Evolutionary conservation across 2,888 invertebrate species (phyloP), one percentile per base, ranked within the genome.

Genomic region (Mimas tiliae): DNA sequence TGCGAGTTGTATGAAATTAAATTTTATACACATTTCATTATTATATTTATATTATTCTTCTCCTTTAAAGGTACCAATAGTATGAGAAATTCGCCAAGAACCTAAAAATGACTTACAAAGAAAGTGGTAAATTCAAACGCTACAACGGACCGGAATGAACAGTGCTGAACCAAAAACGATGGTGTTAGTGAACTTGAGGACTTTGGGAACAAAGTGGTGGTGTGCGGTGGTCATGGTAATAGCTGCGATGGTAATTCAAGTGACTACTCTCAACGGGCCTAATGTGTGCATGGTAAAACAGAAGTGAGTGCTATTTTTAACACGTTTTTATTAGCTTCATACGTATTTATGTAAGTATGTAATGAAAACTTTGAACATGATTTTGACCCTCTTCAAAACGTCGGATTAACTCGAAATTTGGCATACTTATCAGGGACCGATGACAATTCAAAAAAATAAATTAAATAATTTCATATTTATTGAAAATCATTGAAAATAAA

Each of bases 271-370:
- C 45, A 89, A 85, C 48, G 94, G 94, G n/a, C 84, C 89, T 63
- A 91, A 94, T 71, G 93, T 94, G 38, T 94, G 94, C 85, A 89
- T 88, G 85, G 93, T 93, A 69, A 87, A 93, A 70, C 93, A 94
- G 72, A 94, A 94, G 94, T 94, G 80, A 92, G 92, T 88, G 8
- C 16, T 9, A 52, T 38, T 38, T 27, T 27, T n/a, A n/a, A n/a
- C n/a, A n/a, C n/a, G n/a, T n/a, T n/a, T n/a, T n/a, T n/a, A n/a
- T n/a, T n/a, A n/a, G n/a, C n/a, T n/a, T n/a, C n/a, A n/a, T n/a
- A n/a, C n/a, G n/a, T n/a, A n/a, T n/a, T n/a, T n/a, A n/a, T n/a
- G n/a, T n/a, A n/a, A n/a, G n/a, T n/a, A n/a, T n/a, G n/a, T n/a
- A n/a, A n/a, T n/a, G n/a, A n/a, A n/a, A n/a, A n/a, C n/a, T n/a